These are phyloP conservation scores for Euphysa ruthae DNA, from an alignment of 30 jellyfish, hydroid and myxozoan species.

Conservation along the genomic window DNA sequence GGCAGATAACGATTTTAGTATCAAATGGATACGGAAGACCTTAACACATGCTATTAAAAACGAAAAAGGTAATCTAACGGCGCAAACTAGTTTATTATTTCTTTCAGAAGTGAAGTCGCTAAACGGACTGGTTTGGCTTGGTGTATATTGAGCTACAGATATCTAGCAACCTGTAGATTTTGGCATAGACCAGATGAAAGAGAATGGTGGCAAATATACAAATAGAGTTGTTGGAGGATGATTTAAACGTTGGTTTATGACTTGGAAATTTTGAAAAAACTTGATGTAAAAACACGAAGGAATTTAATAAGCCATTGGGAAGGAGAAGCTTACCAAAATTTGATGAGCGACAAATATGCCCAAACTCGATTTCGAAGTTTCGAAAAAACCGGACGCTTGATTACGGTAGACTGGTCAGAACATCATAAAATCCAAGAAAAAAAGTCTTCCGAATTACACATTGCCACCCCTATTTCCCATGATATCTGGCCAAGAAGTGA, in stretches of 20 bases:
- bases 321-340: background rate
- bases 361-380: background rate
- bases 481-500: background rate
- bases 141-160: background rate
- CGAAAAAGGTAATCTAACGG: background rate
- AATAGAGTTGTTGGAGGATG: background rate
- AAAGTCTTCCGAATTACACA: background rate
- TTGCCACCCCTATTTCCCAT: background rate
- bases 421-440: background rate
- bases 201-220: background rate
- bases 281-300: background rate
- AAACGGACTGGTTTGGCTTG: background rate
- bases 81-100: background rate
- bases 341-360: background rate
- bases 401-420: background rate
- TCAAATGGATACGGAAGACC: background rate
- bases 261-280: background rate
- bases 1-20: constrained; percentile 42
- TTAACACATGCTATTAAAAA: background rate
- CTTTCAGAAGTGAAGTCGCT: background rate
- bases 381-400: background rate
- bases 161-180: background rate
- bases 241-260: background rate
- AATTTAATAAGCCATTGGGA: background rate
- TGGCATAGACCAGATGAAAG: background rate